Base-by-base conservation (phyloP, 2,888 invertebrate species). In the Dasysyrphus albostriatus region DNA sequence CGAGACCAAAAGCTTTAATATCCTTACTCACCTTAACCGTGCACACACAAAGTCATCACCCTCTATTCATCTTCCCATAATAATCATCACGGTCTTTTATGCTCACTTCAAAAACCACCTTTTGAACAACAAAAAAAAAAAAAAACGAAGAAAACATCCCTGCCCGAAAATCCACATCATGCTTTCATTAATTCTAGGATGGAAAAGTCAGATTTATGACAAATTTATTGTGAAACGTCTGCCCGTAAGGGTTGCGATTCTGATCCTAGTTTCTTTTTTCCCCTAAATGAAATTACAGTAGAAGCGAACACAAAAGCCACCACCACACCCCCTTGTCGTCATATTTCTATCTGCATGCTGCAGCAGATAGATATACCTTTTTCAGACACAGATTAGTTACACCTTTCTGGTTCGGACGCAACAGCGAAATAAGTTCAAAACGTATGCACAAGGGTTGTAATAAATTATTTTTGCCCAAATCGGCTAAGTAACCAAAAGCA, bases 151-250 rank as follows among this genome's bases (percentile, higher is more conserved):
- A 61, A 58, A 34, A 29, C 47, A 65, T 24, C n/a, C 69, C 42
- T 42, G 16, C 14, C 12, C 16, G 6, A 19, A n/a, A 32, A 7
- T 16, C 29, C 24, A 24, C 12, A 34, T 37, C 10, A 37, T 32
- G 47, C 49, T 47, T 39, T 24, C 16, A 69, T 51, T 58, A 34
- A 61, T 74, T 29, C 61, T 32, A 12, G 67, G 42, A 51, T 78
- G 82, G 70, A 67, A 82, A 87, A 87, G 82, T 87, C 85, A 82
- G 85, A 87, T 87, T 87, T 82, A 87, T 87, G 85, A 82, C 85
- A 87, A 87, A 87, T 87, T 87, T 82, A 87, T 87, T 74, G 82
- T 78, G 69, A 78, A 82, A 58, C 49, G 73, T 74, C 82, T 77
- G 77, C 34, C 69, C 47, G 54, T 61, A 73, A 80, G 81, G 84